Evolutionary conservation across 1,140 invertebrate genomes (phyloP).

Genomic region (Pseudobourletiella spinata): DNA sequence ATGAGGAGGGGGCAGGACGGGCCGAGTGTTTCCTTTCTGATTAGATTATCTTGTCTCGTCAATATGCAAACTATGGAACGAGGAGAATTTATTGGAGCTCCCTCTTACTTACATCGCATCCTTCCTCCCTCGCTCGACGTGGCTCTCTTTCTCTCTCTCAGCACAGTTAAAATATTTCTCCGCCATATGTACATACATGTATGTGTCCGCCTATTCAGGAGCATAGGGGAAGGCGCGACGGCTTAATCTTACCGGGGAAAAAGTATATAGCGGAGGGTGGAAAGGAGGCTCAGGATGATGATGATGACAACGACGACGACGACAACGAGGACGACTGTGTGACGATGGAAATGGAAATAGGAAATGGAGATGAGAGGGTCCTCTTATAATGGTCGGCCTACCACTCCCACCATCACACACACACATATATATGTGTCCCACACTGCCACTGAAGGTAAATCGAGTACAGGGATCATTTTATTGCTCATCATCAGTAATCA

Average conservation of each 20-base stretch:
- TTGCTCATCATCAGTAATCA: slow-evolving; percentile 30
- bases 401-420: too few relatives aligned
- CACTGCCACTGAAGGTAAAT: slow-evolving; percentile 30
- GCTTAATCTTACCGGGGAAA: too few relatives aligned
- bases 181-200: too few relatives aligned
- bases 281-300: neutral
- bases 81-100: slow-evolving; percentile 33
- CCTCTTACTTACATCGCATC: slow-evolving; percentile 5
- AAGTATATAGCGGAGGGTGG: too few relatives aligned
- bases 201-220: too few relatives aligned
- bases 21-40: slow-evolving; percentile 31
- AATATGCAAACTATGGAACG: slow-evolving; percentile 36
- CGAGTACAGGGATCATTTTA: slow-evolving; percentile 24
- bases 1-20: slow-evolving; percentile 7
- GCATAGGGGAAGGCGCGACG: too few relatives aligned
- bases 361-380: slow-evolving; percentile 15
- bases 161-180: too few relatives aligned
- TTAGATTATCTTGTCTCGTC: slow-evolving; percentile 36
- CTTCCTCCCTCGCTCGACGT: too few relatives aligned
- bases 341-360: slow-evolving; percentile 3
- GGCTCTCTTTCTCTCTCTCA: too few relatives aligned
- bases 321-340: slow-evolving; percentile 3
- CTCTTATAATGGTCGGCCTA: too few relatives aligned
- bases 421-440: too few relatives aligned
- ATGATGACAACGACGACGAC: neutral